phyloP scores from a whole-genome alignment of 2,113 vertebrate species.

The Egretta garzetta region DNA sequence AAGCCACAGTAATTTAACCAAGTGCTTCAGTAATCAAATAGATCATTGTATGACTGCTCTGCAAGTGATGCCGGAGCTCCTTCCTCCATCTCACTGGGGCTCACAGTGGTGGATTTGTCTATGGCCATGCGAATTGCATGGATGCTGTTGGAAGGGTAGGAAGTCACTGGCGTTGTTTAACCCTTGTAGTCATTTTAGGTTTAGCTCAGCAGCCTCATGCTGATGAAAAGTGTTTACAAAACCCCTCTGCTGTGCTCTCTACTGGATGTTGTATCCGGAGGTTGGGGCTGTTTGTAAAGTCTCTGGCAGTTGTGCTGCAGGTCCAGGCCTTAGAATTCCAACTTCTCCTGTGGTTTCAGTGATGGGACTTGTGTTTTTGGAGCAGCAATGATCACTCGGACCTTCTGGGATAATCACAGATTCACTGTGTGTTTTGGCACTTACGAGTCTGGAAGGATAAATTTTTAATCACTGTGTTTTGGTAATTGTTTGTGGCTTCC shows the following conservation, averaged over 20 bases:
- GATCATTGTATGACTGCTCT: constrained; percentile 54
- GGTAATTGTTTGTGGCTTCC: constrained; percentile 37
- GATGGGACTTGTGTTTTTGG: not conserved
- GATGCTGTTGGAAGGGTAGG: not conserved
- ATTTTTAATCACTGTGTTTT: constrained; percentile 40
- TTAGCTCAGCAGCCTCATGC: not conserved
- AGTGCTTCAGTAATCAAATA: constrained; percentile 63
- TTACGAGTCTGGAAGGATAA: not conserved
- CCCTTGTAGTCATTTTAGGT: not conserved
- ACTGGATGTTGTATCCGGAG: not conserved
- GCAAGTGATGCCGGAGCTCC: constrained; percentile 22
- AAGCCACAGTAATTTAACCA: constrained; percentile 42
- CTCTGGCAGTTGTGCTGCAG: not conserved
- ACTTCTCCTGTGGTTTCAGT: not conserved
- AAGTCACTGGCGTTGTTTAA: constrained; percentile 25
- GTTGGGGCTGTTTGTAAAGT: not conserved
- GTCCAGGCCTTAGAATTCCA: not conserved
- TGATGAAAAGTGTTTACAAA: not conserved
- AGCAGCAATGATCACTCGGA: rapidly evolving
- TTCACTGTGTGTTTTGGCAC: not conserved
- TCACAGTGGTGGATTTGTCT: constrained; percentile 66
- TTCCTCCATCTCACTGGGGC: constrained; percentile 31
- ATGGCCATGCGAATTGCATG: not conserved
- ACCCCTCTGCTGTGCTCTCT: not conserved
- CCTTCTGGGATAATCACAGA: not conserved